Conservation (phyloP, 2,888 invertebrate genomes). For the Tipula helvola region DNA sequence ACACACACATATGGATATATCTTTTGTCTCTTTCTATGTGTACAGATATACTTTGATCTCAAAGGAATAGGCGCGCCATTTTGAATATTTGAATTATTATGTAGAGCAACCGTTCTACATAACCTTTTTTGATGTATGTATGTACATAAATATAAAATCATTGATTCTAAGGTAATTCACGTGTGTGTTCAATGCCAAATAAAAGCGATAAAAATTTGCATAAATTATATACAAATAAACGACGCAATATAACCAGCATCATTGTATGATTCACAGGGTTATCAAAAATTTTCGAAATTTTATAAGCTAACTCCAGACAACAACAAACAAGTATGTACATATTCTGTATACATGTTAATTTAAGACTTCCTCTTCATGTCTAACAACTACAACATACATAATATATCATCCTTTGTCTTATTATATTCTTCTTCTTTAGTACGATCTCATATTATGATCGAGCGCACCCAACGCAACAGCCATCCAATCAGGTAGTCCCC, state of each 20-base stretch:
- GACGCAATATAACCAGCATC: neutral
- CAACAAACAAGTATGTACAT: neutral
- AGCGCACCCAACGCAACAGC: neutral
- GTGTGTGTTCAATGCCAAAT: neutral
- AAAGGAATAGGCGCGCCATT: neutral
- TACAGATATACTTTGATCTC: neutral
- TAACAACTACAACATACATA: neutral
- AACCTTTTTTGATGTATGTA: neutral
- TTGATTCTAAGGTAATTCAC: constrained; percentile 4
- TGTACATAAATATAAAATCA: neutral
- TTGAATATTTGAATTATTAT: neutral
- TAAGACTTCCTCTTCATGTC: neutral
- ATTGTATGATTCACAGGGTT: neutral
- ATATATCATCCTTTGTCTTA: neutral
- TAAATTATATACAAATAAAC: neutral
- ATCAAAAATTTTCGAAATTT: neutral
- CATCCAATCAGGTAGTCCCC: neutral
- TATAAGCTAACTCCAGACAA: neutral
- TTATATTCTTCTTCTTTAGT: neutral
- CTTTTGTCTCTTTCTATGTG: neutral
- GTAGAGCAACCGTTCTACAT: neutral
- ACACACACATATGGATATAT: neutral
- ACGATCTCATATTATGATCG: neutral
- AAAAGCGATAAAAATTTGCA: neutral
- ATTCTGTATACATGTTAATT: neutral